phyloP scores from a whole-genome alignment of 1,140 invertebrate genomes.

The Aphelinus certus region DNA sequence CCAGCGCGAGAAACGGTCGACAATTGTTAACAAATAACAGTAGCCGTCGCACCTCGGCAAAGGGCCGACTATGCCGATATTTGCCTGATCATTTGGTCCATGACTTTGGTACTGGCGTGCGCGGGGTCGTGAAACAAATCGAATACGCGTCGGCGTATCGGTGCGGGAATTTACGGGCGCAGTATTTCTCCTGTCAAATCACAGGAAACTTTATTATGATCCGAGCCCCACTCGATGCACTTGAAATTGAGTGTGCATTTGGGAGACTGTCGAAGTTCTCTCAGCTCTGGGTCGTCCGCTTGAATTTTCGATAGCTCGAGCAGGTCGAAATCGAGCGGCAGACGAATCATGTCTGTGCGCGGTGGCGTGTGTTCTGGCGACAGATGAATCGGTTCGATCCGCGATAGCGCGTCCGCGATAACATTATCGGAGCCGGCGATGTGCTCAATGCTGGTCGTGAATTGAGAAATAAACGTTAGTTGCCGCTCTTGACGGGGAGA shows the following conservation, averaged over 20 bases:
- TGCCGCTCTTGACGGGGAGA: no score
- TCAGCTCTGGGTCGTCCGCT: not conserved
- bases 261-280: not conserved
- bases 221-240: not conserved
- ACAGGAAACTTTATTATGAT: slow-evolving; percentile 18
- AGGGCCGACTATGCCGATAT: slow-evolving; percentile 61
- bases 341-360: no score
- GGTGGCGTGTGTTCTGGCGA: no score
- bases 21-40: slow-evolving; percentile 12
- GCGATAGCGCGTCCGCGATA: no score
- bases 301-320: not conserved
- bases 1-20: slow-evolving; percentile 35
- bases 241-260: not conserved
- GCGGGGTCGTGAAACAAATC: slow-evolving; percentile 39
- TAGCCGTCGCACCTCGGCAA: slow-evolving; percentile 51
- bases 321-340: no score
- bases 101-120: slow-evolving; percentile 45
- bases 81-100: slow-evolving; percentile 23
- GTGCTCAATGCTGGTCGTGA: no score
- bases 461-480: no score
- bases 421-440: no score
- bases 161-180: slow-evolving; percentile 43
- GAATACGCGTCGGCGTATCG: slow-evolving; percentile 39
- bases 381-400: no score
- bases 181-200: slow-evolving; percentile 33